phyloP scores from a whole-genome alignment of 2,888 invertebrate species.

The Cenopis cana region DNA sequence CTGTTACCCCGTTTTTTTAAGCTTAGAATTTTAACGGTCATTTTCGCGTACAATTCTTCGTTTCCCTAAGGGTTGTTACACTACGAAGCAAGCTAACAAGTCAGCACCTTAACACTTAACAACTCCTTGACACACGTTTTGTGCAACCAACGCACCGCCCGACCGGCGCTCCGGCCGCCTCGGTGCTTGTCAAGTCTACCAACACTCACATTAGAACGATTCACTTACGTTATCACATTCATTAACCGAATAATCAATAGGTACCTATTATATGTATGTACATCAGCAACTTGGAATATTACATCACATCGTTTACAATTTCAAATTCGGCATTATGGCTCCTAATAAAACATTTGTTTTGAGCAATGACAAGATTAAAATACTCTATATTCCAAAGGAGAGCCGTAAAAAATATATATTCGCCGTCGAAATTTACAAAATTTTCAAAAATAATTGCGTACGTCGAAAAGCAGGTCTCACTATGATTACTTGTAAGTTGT shows the following conservation, averaged over 20 bases:
- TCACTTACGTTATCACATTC: conserved; percentile 79
- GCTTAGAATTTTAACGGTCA: too few relatives aligned
- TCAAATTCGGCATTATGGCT: conserved; percentile 79
- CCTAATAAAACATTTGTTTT: conserved; percentile 78
- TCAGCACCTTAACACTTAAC: conserved; percentile 75
- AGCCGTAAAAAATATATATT: conserved; percentile 81
- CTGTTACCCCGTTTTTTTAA: too few relatives aligned
- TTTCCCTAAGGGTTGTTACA: conserved; percentile 62
- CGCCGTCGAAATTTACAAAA: conserved; percentile 74
- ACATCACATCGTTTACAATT: conserved; percentile 70
- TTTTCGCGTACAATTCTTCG: too few relatives aligned
- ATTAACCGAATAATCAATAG: conserved; percentile 69
- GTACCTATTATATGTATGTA: conserved; percentile 62
- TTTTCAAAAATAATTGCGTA: conserved; percentile 77
- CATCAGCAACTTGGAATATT: conserved; percentile 74
- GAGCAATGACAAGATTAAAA: conserved; percentile 79
- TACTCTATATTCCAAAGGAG: conserved; percentile 79
- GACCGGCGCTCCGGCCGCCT: conserved; percentile 51
- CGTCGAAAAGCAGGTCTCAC: conserved; percentile 80
- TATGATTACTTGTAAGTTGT: conserved; percentile 74
- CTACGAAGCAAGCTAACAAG: conserved; percentile 43
- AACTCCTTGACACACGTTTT: conserved; percentile 60
- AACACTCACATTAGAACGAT: conserved; percentile 66
- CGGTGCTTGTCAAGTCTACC: conserved; percentile 68
- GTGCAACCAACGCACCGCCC: conserved; percentile 46